Evolutionary conservation across 2,797 vertebrate species (phyloP), one percentile per base, ranked within the genome.

Genomic region (Rallus crepitans): DNA sequence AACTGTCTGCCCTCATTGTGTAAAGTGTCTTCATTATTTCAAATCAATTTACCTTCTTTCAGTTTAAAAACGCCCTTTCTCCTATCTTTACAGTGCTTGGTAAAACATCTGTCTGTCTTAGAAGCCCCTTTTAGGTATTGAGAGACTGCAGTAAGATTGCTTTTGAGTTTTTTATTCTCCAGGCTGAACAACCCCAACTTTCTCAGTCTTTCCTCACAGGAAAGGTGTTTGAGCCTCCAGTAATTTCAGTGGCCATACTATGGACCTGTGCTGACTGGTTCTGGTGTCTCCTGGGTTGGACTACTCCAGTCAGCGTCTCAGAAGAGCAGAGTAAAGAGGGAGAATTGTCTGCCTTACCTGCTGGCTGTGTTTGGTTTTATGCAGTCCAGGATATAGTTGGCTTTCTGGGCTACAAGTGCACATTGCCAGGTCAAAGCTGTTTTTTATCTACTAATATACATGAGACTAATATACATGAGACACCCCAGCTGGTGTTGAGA

Each of bases 91-190:
- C 13, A 33, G 8, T 14, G 13, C 8, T 27, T 55, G 15, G 2
- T 79, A 63, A 87, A 39, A 42, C 25, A 7, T 60, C 14, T 68
- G 42, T 45, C 4, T 77, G 39, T 76, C 23, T 75, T 82, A 11
- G 0, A 73, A 28, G 19, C 0, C 0, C 17, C 4, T 3, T 52
- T 48, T 42, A 53, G 20, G 2, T 56, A 12, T 40, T 50, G 30
- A 39, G 77, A 64, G 10, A 11, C 15, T 28, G 5, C 7, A 39
- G 0, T 39, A 3, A 11, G 12, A 24, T 70, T 11, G 6, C 15
- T 65, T 5, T 1, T 40, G 10, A 61, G 21, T 12, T 7, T 78
- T 79, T 10, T 57, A 8, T 57, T 57, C 64, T 85, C 9, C 17
- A 31, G 23, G 10, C 20, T 80, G 19, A 45, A 56, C 15, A 64